Conservation (phyloP, 2,113 vertebrate species). For the Dicrurus megarhynchus region DNA sequence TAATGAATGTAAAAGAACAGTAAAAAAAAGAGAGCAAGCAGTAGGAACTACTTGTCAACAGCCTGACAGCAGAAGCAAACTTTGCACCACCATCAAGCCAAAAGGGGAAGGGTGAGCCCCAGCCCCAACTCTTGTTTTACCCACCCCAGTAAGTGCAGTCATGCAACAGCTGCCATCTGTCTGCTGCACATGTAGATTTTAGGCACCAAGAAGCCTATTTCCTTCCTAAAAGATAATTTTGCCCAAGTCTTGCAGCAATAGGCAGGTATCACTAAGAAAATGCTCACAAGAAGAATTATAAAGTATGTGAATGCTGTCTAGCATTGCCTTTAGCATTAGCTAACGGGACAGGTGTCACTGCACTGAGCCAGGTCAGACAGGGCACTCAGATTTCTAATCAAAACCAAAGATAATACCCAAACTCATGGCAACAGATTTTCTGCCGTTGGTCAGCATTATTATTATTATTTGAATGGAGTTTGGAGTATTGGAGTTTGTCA, state of each 20-base stretch:
- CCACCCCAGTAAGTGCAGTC: not conserved
- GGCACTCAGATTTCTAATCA: not conserved
- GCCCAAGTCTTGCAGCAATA: not conserved
- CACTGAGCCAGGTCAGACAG: not conserved
- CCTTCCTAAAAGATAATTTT: slow-evolving; percentile 24
- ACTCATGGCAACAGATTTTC: not conserved
- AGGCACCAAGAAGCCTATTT: not conserved
- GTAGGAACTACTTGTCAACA: not conserved
- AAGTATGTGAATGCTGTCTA: not conserved
- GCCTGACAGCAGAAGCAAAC: not conserved
- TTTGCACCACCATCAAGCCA: not conserved
- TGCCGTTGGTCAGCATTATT: not conserved
- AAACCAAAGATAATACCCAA: not conserved
- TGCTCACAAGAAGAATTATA: not conserved
- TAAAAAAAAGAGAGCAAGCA: not conserved
- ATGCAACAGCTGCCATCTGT: not conserved
- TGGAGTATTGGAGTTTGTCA: not conserved
- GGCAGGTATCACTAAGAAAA: not conserved
- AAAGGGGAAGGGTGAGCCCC: not conserved
- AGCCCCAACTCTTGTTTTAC: not conserved
- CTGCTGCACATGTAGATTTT: not conserved
- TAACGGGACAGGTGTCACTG: not conserved
- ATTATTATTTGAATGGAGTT: not conserved
- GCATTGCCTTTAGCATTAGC: not conserved
- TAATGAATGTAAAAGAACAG: not conserved